Base-by-base conservation (phyloP, 92 coral and sea anemone species). In the Micromussa lordhowensis region DNA sequence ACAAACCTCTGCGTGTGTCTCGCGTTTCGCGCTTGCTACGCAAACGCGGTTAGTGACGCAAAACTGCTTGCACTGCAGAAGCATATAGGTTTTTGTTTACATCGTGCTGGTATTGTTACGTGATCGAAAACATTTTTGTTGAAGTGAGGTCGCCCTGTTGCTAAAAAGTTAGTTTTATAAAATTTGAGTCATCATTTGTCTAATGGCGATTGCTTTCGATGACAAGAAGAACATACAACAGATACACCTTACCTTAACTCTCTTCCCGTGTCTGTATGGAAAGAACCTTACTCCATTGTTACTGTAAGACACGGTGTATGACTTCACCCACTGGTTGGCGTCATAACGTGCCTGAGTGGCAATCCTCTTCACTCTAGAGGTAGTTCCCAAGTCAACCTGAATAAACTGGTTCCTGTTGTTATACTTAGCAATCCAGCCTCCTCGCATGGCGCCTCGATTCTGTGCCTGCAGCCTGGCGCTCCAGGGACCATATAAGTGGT, bases 331-430 rank as follows among this genome's bases (percentile, higher is more conserved):
- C 18, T 88, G 88, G 75, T 91, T 81, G 36, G 88, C 92, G 14
- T 88, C 89, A 71, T 89, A 89, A 13, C 91, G 91, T 30, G 91
- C 96, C 64, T 94, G 96, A 40, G 91, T 92, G 12, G 94, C 92
- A 13, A 94, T 85, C 22, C 91, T 89, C 68, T 91, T 92, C 8
- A 94, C 86, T 24, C 94, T 86, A 13, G 96, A 34, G 21, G 84
- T 81, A 15, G 87, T 82, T 48, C 91, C 94, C 55, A 94, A 78
- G 86, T 94, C 94, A 86, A 87, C 71, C 68, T 94, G 95, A 26
- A 92, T 51, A 93, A 93, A 94, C 85, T 92, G 94, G 26, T 82
- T 77, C 30, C 73, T 82, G 40, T 92, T 92, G 15, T 69, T 76
- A 70, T 53, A 26, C 59, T 71, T 73, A 49, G 95, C 68, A 28